Evolutionary conservation across 2,797 vertebrate genomes (phyloP).

Genomic region (Trematomus bernacchii): DNA sequence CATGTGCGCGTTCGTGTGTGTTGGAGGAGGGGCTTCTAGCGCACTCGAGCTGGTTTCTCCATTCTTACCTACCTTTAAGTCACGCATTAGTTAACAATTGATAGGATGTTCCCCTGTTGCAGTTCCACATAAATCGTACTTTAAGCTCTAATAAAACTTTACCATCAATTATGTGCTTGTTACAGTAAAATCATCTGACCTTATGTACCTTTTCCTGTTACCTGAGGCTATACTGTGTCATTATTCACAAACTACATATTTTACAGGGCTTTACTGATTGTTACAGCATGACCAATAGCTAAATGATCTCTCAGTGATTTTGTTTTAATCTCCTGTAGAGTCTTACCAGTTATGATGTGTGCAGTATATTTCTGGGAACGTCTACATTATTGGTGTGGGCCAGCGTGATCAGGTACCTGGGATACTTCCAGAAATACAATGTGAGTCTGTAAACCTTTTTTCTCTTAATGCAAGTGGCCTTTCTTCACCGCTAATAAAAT

Average conservation of each 20-base stretch:
- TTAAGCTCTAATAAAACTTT: constrained; percentile 25
- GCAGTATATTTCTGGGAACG: constrained; percentile 97
- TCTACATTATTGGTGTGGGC: constrained; percentile 97
- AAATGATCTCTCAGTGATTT: not conserved
- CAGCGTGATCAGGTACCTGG: constrained; percentile 96
- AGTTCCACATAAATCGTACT: constrained; percentile 3
- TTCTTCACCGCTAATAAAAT: not conserved
- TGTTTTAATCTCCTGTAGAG: constrained; percentile 80
- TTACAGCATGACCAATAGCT: not conserved
- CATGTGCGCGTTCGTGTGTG: too few species aligned
- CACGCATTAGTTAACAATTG: constrained; percentile 12
- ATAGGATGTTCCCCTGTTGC: not conserved
- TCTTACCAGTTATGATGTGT: constrained; percentile 94
- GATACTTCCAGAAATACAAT: constrained; percentile 98
- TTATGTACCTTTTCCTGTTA: not conserved
- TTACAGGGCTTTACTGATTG: not conserved
- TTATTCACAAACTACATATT: not conserved
- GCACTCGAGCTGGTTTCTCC: too few species aligned
- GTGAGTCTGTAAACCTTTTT: constrained; percentile 81
- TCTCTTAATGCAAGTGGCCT: rapidly evolving
- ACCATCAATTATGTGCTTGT: not conserved
- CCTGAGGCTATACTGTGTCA: not conserved
- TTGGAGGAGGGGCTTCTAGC: too few species aligned
- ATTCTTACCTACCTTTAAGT: not conserved
- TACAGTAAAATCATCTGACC: not conserved